Percentiles rank a stretch among this genome's conserved stretches.
These are phyloP conservation scores for Crenuchus spilurus DNA, from an alignment of 2,797 vertebrate genomes.

Conservation along the genomic window DNA sequence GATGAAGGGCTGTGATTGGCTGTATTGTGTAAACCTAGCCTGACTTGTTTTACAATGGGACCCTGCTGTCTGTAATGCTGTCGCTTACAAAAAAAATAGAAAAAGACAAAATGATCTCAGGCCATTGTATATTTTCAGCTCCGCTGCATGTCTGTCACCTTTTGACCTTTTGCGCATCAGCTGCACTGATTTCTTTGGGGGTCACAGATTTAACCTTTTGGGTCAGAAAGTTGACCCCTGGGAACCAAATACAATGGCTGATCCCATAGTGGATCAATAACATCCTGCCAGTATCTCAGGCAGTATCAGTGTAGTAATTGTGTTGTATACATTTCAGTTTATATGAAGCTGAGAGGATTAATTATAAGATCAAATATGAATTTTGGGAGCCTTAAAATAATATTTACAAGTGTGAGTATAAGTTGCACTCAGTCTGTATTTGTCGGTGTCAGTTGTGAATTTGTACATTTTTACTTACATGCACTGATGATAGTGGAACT, in stretches of 20 bases:
- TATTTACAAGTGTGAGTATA: no score
- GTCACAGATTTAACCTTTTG: conserved; percentile 11
- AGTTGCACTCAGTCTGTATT: no score
- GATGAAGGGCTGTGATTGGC: conserved; percentile 1
- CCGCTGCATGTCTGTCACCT: conserved; percentile 11
- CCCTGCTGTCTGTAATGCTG: not conserved
- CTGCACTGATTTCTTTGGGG: conserved; percentile 9
- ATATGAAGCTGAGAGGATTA: not conserved
- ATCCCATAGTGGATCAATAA: not conserved
- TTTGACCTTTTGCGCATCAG: conserved; percentile 8
- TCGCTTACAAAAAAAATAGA: not conserved
- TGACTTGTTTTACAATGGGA: not conserved
- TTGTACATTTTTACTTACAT: no score
- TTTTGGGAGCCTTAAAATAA: no score
- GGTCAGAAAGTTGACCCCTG: not conserved
- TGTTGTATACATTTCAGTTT: not conserved
- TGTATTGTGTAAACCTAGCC: not conserved
- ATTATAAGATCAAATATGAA: not conserved
- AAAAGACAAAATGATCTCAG: not conserved
- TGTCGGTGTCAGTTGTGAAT: not conserved
- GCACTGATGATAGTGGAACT: no score
- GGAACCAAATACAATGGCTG: conserved; percentile 1
- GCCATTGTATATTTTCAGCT: conserved; percentile 8
- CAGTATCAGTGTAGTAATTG: not conserved
- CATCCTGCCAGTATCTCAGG: not conserved